Conservation (phyloP, 2,113 vertebrate genomes). For the Rissa tridactyla region DNA sequence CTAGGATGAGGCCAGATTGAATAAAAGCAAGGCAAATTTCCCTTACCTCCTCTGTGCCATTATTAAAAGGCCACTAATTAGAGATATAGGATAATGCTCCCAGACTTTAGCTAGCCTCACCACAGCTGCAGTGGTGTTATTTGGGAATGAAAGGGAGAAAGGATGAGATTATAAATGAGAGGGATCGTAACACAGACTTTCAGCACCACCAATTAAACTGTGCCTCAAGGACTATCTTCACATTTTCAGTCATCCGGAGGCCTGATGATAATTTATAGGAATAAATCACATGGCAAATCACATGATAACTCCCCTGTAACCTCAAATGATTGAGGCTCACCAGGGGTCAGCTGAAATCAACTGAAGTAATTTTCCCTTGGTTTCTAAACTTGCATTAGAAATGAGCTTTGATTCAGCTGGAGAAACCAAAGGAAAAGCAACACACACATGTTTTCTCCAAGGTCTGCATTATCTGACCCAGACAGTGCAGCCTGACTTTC, state of each 20-base stretch:
- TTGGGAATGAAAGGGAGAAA: neutral
- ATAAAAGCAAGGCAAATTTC: neutral
- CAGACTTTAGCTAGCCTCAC: neutral
- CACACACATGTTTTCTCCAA: rapidly evolving
- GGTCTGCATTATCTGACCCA: neutral
- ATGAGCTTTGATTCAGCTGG: neutral
- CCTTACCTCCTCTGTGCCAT: neutral
- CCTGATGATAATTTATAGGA: neutral
- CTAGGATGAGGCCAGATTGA: neutral
- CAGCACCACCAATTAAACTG: constrained; percentile 3
- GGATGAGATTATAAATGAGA: neutral
- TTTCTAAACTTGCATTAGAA: constrained; percentile 10
- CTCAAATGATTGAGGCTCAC: neutral
- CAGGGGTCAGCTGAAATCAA: neutral
- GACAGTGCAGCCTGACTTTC: neutral
- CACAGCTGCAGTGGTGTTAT: neutral
- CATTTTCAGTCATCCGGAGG: neutral
- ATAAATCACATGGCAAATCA: constrained; percentile 18
- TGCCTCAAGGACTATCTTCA: neutral
- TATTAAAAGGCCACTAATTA: constrained; percentile 11
- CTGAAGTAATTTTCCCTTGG: neutral
- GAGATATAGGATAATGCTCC: neutral
- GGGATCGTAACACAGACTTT: neutral
- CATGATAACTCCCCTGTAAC: neutral
- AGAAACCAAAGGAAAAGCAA: neutral